phyloP scores from a whole-genome alignment of 2,888 invertebrate species.

The Habrosyne pyritoides region DNA sequence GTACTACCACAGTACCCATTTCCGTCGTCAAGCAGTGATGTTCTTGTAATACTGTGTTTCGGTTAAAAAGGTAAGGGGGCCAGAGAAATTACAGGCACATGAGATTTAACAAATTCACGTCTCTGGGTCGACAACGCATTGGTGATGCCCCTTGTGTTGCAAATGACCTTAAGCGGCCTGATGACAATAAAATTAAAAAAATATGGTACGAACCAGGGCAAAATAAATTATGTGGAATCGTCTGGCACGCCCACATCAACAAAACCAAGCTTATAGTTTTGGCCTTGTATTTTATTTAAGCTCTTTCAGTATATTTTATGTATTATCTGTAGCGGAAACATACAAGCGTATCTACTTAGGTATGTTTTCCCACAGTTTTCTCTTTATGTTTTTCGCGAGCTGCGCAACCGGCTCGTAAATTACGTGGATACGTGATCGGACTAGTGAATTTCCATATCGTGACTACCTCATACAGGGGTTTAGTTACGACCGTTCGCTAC shows the following conservation, averaged over 20 bases:
- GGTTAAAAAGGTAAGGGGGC: too few relatives aligned
- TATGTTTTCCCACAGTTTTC: conserved; percentile 9
- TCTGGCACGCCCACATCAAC: neutral
- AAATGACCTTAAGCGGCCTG: too few relatives aligned
- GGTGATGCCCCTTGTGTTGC: too few relatives aligned
- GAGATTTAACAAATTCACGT: too few relatives aligned
- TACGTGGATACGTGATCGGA: conserved; percentile 38
- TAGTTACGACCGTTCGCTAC: conserved; percentile 7
- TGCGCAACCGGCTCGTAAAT: conserved; percentile 38
- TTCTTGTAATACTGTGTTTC: too few relatives aligned
- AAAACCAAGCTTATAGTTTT: neutral
- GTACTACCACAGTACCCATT: too few relatives aligned
- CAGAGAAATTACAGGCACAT: too few relatives aligned
- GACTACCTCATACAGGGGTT: conserved; percentile 23
- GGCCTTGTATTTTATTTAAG: neutral
- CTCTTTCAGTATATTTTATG: neutral
- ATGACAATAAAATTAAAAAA: too few relatives aligned
- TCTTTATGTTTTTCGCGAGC: conserved; percentile 26
- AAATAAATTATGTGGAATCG: neutral
- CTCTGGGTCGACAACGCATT: too few relatives aligned
- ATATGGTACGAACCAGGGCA: conserved; percentile 1
- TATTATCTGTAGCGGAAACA: conserved; percentile 2
- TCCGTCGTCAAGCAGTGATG: too few relatives aligned
- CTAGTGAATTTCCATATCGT: conserved; percentile 29
- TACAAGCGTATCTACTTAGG: conserved; percentile 19